Evolutionary conservation across 1,140 invertebrate species (phyloP).

Genomic region (Cydia pomonella): DNA sequence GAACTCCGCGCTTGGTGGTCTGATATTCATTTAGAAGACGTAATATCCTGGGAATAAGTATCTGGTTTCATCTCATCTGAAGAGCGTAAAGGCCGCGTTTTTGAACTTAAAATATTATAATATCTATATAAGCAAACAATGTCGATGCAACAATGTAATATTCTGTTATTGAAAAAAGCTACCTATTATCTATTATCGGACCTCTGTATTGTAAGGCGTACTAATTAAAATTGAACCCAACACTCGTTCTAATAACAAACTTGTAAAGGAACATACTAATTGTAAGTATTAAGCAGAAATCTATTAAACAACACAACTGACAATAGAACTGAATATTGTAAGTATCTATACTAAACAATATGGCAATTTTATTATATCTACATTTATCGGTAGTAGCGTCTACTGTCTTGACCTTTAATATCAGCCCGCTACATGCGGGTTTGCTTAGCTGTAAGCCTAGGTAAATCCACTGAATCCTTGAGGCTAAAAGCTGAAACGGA

Average conservation of each 20-base stretch:
- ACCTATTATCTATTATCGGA: neutral
- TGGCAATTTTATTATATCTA: neutral
- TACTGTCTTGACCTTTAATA: neutral
- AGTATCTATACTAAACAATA: neutral
- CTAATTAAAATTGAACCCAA: neutral
- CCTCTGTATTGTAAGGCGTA: too few relatives aligned
- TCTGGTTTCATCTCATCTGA: constrained; percentile 23
- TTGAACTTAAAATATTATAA: constrained; percentile 7
- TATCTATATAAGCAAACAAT: neutral
- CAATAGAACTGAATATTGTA: neutral
- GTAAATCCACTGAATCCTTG: constrained; percentile 11
- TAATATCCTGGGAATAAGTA: constrained; percentile 35
- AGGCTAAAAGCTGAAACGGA: constrained; percentile 26
- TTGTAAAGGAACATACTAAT: neutral
- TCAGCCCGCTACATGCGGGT: neutral
- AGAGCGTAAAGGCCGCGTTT: neutral
- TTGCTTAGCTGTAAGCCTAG: constrained; percentile 6
- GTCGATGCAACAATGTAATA: neutral
- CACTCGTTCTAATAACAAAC: too few relatives aligned
- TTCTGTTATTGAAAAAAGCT: neutral
- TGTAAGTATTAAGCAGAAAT: neutral
- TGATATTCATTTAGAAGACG: constrained; percentile 44
- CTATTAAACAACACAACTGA: neutral
- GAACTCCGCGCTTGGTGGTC: constrained; percentile 61
- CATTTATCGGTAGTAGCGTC: neutral